Evolutionary conservation across 2,797 vertebrate species (phyloP), one percentile per base, ranked within the genome.

Genomic region (Poecilia velifera): DNA sequence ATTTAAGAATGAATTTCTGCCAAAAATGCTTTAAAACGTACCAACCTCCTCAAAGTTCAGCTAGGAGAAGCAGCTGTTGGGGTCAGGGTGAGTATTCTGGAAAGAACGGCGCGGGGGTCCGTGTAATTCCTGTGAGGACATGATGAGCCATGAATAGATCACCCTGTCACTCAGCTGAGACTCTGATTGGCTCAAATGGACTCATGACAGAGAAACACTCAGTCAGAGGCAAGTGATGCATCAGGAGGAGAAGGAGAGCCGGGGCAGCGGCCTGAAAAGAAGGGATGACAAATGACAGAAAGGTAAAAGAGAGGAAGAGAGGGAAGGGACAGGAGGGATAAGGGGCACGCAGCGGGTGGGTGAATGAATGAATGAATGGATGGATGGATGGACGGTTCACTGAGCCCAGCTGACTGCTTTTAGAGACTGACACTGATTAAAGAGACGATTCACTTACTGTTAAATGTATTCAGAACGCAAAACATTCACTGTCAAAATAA

Each of bases 171-270:
- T 90, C 82, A 68, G 89, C 85, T 90, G 86, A 88, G 84, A 86
- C 77, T 75, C 85, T 82, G 72, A 78, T 75, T 82, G 74, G 86
- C 80, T 88, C 82, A 83, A 91, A 84, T 74, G 76, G 83, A 79
- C 73, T 31, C 46, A 51, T 70, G 39, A 86, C 76, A 81, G 34
- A 86, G 10, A 82, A 76, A 81, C 74, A 31, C 31, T 31, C 31
- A 82, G 43, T 72, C 76, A 76, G 7, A 84, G 92, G 90, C 94
- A 96, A 95, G 95, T 96, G 93, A 96, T 96, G 95, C 84, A 96
- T 95, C 74, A 90, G 85, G 91, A 78, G 78, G 76, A 62, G 28
- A 59, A 79, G 71, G 25, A 72, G 70, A 45, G 66, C 64, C 70
- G 75, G 80, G 34, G 34, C 18, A 66, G 34, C 34, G 4, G 36